Conservation (phyloP, 2,888 invertebrate genomes). For the Dendrolimus houi region DNA sequence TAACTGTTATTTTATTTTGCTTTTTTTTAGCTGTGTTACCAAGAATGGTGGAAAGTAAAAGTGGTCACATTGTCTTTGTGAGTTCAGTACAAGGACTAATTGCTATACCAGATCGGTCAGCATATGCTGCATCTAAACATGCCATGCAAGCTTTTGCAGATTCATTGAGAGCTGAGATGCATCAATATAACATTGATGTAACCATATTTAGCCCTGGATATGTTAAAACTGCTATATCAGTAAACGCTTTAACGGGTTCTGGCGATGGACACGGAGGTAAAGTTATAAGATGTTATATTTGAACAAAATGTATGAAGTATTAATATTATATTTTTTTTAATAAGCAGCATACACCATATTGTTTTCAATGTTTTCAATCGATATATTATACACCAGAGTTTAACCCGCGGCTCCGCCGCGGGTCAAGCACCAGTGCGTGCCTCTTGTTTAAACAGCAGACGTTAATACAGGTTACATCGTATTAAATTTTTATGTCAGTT, state of each 20-base stretch:
- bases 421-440: too few relatives aligned
- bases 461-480: too few relatives aligned
- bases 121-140: constrained; percentile 96
- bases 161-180: constrained; percentile 90
- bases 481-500: too few relatives aligned
- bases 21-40: constrained; percentile 85
- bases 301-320: too few relatives aligned
- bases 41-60: constrained; percentile 84
- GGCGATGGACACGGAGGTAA: constrained; percentile 88
- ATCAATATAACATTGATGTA: constrained; percentile 84
- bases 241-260: constrained; percentile 91
- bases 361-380: too few relatives aligned
- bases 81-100: constrained; percentile 96
- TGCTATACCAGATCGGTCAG: constrained; percentile 90
- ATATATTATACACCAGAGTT: too few relatives aligned
- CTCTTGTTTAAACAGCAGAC: too few relatives aligned
- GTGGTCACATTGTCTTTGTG: constrained; percentile 90
- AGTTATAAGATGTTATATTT: too few relatives aligned
- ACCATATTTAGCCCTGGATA: constrained; percentile 94
- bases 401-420: too few relatives aligned
- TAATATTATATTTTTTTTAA: too few relatives aligned
- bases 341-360: too few relatives aligned
- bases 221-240: constrained; percentile 91
- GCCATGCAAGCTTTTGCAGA: constrained; percentile 97
- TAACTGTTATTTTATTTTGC: neutral